Percentiles rank a stretch among this genome's conserved stretches.
Evolutionary conservation across 92 coral and sea anemone species (phyloP).

Genomic region (Actinernus sp.): DNA sequence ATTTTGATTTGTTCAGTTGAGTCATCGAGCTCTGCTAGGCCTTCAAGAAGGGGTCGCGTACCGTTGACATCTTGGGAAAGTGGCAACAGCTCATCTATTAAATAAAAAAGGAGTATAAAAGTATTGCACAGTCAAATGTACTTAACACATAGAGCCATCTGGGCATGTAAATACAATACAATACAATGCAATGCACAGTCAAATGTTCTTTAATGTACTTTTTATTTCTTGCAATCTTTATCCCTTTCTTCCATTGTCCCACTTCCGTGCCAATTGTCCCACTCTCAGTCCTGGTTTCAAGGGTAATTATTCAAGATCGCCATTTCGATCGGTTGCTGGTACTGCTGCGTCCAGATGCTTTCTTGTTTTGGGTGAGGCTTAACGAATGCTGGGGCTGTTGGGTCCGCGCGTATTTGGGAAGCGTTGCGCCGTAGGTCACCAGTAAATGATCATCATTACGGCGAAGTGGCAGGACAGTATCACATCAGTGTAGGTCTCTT

Average conservation of each 20-base stretch:
- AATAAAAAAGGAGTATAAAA: slow-evolving; percentile 1
- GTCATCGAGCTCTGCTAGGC: slow-evolving; percentile 18
- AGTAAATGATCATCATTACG: slow-evolving; percentile 41
- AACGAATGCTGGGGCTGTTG: slow-evolving; percentile 12
- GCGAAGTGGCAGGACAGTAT: slow-evolving; percentile 57
- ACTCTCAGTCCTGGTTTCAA: no score
- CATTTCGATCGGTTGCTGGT: not conserved
- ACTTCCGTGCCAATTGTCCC: no score
- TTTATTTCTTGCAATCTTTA: no score
- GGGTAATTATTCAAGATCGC: slow-evolving; percentile 4
- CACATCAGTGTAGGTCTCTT: slow-evolving; percentile 18
- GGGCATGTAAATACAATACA: not conserved
- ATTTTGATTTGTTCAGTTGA: slow-evolving; percentile 3
- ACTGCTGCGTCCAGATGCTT: slow-evolving; percentile 16
- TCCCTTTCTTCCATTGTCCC: no score
- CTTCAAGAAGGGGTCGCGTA: slow-evolving; percentile 37
- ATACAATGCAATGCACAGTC: not conserved
- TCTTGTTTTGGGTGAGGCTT: slow-evolving; percentile 22
- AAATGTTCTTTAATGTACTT: no score
- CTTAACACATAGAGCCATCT: not conserved
- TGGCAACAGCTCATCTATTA: slow-evolving; percentile 1
- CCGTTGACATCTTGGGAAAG: slow-evolving; percentile 15
- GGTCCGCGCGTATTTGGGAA: slow-evolving; percentile 6
- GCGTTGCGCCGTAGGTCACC: slow-evolving; percentile 1
- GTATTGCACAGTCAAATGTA: not conserved